phyloP scores from a whole-genome alignment of 1,140 invertebrate genomes.

The Octopus bimaculoides region DNA sequence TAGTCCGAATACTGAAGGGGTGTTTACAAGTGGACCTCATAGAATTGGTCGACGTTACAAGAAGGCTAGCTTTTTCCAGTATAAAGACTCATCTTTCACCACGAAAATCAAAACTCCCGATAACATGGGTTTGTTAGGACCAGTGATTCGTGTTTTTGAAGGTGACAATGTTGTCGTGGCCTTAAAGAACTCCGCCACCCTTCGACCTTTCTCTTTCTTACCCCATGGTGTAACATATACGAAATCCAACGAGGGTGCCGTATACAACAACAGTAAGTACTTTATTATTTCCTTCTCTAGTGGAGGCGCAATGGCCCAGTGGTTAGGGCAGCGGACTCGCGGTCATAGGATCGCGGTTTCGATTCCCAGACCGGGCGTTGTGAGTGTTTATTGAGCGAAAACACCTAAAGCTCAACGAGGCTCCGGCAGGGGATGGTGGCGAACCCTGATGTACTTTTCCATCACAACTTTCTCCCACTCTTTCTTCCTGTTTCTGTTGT shows the following conservation, averaged over 20 bases:
- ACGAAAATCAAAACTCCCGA: conserved; percentile 21
- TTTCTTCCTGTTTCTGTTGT: too few species aligned
- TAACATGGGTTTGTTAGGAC: conserved; percentile 45
- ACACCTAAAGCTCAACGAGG: neutral
- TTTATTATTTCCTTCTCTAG: neutral
- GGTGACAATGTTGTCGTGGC: conserved; percentile 42
- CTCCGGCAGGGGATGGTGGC: neutral
- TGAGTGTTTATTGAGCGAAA: neutral
- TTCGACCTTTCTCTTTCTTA: conserved; percentile 36
- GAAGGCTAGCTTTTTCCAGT: conserved; percentile 41
- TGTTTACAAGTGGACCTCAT: conserved; percentile 6
- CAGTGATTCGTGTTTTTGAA: conserved; percentile 39
- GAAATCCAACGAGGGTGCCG: conserved; percentile 34
- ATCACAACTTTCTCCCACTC: too few species aligned
- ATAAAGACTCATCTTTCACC: conserved; percentile 36
- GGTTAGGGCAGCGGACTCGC: neutral
- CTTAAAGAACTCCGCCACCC: conserved; percentile 36
- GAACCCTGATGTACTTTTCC: too few species aligned
- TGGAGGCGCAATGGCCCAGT: neutral
- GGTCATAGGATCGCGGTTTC: neutral
- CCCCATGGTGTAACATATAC: conserved; percentile 33
- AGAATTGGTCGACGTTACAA: conserved; percentile 43
- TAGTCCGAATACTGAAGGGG: too few species aligned
- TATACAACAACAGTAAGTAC: conserved; percentile 33
- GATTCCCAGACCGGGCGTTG: neutral